Evolutionary conservation across 1,140 invertebrate genomes (phyloP).

Genomic region (Brachionus asplanchnoidis): DNA sequence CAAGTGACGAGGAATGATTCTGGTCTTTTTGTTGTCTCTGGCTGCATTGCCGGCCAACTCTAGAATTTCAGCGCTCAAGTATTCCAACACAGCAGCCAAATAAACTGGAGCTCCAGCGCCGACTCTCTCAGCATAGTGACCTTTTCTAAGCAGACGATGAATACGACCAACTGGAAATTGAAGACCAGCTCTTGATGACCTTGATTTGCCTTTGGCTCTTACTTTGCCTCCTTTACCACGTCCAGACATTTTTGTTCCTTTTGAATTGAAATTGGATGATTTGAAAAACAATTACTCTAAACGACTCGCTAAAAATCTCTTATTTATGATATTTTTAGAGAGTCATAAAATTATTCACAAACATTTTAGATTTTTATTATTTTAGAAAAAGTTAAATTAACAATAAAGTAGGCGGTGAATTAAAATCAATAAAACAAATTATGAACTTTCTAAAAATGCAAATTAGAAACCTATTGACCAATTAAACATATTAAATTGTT

Average conservation of each 20-base stretch:
- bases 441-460: neutral
- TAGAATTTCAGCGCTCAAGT: too few species aligned
- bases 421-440: neutral
- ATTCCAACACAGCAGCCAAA: too few species aligned
- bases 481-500: neutral
- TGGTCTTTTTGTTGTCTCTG: too few species aligned
- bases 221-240: too few species aligned
- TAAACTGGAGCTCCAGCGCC: too few species aligned
- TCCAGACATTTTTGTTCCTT: too few species aligned
- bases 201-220: too few species aligned
- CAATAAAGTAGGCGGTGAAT: neutral
- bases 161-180: neutral
- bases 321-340: neutral
- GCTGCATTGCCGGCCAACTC: too few species aligned
- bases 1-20: too few species aligned
- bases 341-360: neutral
- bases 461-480: neutral
- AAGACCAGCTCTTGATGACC: too few species aligned
- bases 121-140: neutral
- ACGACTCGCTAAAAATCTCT: too few species aligned
- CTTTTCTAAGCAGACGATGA: neutral
- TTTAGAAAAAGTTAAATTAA: neutral
- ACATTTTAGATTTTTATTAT: neutral
- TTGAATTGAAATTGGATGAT: neutral
- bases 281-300: too few species aligned